A percentile compares a stretch with the other conserved stretches of the same genome.
These are phyloP conservation scores for Rhagologus leucostigma DNA, from an alignment of 2,113 vertebrate species.

Conservation along the genomic window DNA sequence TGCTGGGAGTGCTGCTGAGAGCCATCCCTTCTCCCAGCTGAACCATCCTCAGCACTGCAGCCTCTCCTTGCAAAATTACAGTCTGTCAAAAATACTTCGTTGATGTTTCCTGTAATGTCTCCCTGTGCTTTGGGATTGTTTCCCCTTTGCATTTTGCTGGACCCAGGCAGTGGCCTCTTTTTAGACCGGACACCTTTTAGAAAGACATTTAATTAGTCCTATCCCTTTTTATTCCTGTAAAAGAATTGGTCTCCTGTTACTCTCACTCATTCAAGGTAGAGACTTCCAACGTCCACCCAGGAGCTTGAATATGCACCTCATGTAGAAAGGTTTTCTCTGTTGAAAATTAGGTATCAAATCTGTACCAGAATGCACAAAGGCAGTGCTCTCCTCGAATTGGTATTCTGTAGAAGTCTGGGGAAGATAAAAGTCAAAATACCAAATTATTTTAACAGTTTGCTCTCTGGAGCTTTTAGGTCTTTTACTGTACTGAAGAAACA, in stretches of 20 bases:
- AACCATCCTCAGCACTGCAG: background rate
- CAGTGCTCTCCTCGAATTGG: background rate
- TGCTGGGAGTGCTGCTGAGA: background rate
- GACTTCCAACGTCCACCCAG: background rate
- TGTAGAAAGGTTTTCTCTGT: background rate
- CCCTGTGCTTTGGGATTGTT: background rate
- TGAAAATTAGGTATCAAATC: background rate
- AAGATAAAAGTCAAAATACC: background rate
- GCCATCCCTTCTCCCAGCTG: background rate
- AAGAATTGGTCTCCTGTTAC: background rate
- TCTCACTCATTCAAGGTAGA: background rate
- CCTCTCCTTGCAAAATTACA: background rate
- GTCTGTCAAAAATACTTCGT: background rate
- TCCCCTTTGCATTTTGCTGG: background rate
- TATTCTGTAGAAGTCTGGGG: background rate
- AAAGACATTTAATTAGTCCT: background rate
- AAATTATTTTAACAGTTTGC: background rate
- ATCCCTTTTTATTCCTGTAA: background rate
- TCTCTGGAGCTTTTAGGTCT: background rate
- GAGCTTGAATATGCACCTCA: background rate
- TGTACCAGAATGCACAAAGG: fast-evolving
- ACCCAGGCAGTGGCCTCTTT: background rate
- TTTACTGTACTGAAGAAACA: background rate
- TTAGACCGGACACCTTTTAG: background rate
- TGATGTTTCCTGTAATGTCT: background rate